Conservation (phyloP, 2,888 invertebrate genomes). For the Torymus texanus region DNA sequence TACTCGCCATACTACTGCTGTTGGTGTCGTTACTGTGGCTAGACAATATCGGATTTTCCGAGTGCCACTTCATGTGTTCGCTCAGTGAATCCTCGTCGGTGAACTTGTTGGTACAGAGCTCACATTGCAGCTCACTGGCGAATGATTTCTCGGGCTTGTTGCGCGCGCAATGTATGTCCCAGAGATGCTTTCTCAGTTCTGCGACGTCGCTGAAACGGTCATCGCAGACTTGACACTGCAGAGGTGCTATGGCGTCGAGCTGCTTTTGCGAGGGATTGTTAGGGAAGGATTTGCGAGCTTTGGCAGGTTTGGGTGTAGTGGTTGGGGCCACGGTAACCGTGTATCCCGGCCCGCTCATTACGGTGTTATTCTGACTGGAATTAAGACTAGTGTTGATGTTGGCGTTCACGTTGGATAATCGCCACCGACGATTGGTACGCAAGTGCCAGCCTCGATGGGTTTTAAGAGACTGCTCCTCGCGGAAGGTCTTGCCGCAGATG, state of each 20-base stretch:
- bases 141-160: conserved; percentile 69
- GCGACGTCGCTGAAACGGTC: conserved; percentile 78
- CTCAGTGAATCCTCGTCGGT: conserved; percentile 73
- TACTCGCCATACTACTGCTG: neutral
- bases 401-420: no score
- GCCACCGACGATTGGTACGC: conserved; percentile 75
- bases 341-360: conserved; percentile 38
- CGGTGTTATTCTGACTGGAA: conserved; percentile 25
- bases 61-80: conserved; percentile 76
- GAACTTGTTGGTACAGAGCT: conserved; percentile 76
- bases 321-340: conserved; percentile 22
- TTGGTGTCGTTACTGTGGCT: conserved; percentile 54
- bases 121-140: conserved; percentile 67
- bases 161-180: conserved; percentile 78
- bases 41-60: conserved; percentile 69
- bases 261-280: conserved; percentile 59
- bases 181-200: conserved; percentile 79
- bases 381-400: neutral
- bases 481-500: conserved; percentile 80
- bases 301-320: conserved; percentile 62
- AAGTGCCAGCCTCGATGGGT: conserved; percentile 80
- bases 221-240: conserved; percentile 80
- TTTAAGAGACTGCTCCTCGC: conserved; percentile 80
- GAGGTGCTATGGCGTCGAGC: conserved; percentile 36
- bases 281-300: conserved; percentile 69